Evolutionary conservation across 2,797 vertebrate species (phyloP), one percentile per base, ranked within the genome.

Genomic region (Gila robusta): DNA sequence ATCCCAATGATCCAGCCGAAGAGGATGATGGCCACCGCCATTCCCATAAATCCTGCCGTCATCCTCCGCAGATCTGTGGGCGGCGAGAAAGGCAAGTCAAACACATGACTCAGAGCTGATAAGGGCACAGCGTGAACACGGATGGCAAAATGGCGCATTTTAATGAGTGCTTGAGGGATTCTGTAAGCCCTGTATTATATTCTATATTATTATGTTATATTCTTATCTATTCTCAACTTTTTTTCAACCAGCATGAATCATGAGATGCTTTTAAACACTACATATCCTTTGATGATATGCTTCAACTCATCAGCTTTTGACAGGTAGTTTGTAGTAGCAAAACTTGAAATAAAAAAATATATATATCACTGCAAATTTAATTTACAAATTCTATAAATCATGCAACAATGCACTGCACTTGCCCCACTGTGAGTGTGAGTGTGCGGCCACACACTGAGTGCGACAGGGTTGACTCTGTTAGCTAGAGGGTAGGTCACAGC

Each of bases 11-110:
- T 95, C 98, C 98, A 99, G 28, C 98, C 98, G 0, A 99, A 99
- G 86, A 99, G 96, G 92, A 99, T 99, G 94, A 99, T 99, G 91
- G 98, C 98, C 88, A 99, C 98, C 0, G 98, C 98, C 98, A 99
- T 99, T 91, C 98, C 98, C 98, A 99, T 99, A 94, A 99, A 99
- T 64, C 98, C 98, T 0, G 98, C 98, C 0, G 98, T 99, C 98
- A 99, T 99, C 91, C 98, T 95, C 91, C 98, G 96, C 92, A 99
- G 92, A 92, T 99, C 98, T 99, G 94, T 82, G 88, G 79, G 79
- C 81, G 87, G 89, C 6, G 17, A 35, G 64, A 83, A 70, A 39
- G 47, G 39, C 59, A 79, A 49, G 72, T 86, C 77, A 90, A 69
- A 69, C 26, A 69, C 10, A 67, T 17, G 49, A 88, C 32, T 77